phyloP scores from a whole-genome alignment of 2,113 vertebrate genomes.

The Pterocles orientalis region DNA sequence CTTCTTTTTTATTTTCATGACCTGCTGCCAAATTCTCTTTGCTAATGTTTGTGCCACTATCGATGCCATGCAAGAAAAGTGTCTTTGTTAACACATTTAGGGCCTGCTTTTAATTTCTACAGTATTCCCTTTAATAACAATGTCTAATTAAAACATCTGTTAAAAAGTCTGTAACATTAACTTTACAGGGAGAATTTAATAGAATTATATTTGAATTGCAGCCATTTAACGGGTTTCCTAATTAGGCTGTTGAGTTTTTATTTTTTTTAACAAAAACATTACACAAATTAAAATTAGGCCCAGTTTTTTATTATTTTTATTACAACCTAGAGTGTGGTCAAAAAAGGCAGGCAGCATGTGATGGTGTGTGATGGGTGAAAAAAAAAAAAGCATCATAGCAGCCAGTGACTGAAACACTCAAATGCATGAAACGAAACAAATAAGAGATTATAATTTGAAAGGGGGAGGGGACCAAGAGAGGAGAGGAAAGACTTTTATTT shows the following conservation, averaged over 20 bases:
- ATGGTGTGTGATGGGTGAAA: conserved; percentile 27
- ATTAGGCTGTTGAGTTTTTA: conserved; percentile 76
- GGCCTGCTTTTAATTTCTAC: conserved; percentile 84
- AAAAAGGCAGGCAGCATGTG: conserved; percentile 46
- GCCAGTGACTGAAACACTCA: not conserved
- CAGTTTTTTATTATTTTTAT: conserved; percentile 75
- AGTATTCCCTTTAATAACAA: conserved; percentile 87
- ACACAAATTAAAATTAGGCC: conserved; percentile 75
- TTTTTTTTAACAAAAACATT: conserved; percentile 70
- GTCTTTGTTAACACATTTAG: conserved; percentile 83
- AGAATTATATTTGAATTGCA: conserved; percentile 86
- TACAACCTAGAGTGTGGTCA: conserved; percentile 63
- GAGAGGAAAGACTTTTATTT: not conserved
- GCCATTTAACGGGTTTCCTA: conserved; percentile 82
- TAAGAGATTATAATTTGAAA: not conserved
- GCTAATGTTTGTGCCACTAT: conserved; percentile 74
- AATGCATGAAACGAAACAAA: not conserved
- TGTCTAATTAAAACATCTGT: conserved; percentile 89
- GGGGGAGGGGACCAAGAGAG: not conserved
- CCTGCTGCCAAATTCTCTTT: conserved; percentile 73
- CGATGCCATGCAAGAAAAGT: conserved; percentile 74
- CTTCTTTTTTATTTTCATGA: conserved; percentile 52
- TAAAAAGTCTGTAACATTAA: conserved; percentile 88
- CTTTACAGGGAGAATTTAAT: conserved; percentile 87
- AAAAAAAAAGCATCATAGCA: not conserved